phyloP scores from a whole-genome alignment of 1,140 invertebrate species.

The Drosophila kohkoa region DNA sequence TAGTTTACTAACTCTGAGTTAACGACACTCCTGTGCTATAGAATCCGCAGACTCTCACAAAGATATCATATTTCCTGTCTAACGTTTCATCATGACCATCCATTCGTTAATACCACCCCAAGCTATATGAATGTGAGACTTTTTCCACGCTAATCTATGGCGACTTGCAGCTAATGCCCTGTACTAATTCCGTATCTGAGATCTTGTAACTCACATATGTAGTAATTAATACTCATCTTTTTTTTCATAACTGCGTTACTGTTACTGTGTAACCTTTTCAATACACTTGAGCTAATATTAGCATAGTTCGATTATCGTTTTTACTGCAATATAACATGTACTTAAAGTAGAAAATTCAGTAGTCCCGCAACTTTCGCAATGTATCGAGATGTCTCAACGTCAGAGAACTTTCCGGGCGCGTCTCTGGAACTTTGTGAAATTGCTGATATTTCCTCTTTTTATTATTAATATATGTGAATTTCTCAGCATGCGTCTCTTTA shows the following conservation, averaged over 20 bases:
- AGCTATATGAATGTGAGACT: conserved; percentile 87
- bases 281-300: too few species aligned
- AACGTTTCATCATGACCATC: conserved; percentile 62
- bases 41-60: conserved; percentile 88
- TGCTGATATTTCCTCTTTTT: background rate
- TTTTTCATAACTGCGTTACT: too few species aligned
- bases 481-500: background rate
- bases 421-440: background rate
- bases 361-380: background rate
- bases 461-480: background rate
- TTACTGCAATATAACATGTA: too few species aligned
- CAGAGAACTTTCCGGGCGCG: background rate
- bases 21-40: conserved; percentile 88
- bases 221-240: too few species aligned
- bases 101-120: conserved; percentile 81
- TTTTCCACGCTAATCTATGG: conserved; percentile 86
- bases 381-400: background rate
- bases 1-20: conserved; percentile 73
- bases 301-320: too few species aligned
- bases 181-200: too few species aligned
- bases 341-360: background rate
- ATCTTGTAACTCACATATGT: too few species aligned
- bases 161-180: conserved; percentile 87
- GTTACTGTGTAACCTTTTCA: too few species aligned
- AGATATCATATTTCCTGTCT: conserved; percentile 87